Percentiles rank a stretch among this genome's conserved stretches.
Evolutionary conservation across 2,797 vertebrate species (phyloP).

Genomic region (Sebastes ruberrimus): DNA sequence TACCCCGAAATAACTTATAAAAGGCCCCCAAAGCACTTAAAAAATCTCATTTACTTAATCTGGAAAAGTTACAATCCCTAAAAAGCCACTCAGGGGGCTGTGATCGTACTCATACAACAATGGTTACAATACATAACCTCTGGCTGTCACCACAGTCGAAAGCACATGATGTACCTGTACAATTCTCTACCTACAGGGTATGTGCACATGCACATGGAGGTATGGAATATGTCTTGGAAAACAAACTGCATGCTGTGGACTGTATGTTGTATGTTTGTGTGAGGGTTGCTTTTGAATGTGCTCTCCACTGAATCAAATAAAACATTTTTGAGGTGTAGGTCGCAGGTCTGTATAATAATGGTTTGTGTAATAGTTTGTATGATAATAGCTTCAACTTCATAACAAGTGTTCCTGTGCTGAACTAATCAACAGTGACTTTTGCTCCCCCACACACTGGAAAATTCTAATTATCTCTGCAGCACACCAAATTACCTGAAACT

Average conservation of each 20-base stretch:
- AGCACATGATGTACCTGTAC: neutral
- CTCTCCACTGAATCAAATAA: neutral
- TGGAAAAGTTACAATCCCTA: neutral
- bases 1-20: too few relatives aligned
- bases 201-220: neutral
- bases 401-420: constrained; percentile 21
- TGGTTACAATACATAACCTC: neutral
- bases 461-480: constrained; percentile 52
- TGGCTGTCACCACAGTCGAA: neutral
- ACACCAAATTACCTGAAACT: constrained; percentile 47
- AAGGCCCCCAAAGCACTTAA: too few relatives aligned
- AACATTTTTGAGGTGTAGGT: neutral
- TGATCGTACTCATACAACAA: neutral
- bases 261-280: neutral
- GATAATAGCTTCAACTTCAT: constrained; percentile 15
- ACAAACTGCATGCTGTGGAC: neutral
- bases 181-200: neutral
- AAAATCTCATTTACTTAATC: neutral
- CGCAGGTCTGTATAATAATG: neutral
- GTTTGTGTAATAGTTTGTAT: neutral
- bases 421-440: constrained; percentile 47
- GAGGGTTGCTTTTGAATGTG: neutral
- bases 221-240: neutral
- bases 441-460: neutral
- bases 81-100: neutral